Evolutionary conservation across 2,797 vertebrate genomes (phyloP), one percentile per base, ranked within the genome.

Genomic region (Centroberyx gerrardi): DNA sequence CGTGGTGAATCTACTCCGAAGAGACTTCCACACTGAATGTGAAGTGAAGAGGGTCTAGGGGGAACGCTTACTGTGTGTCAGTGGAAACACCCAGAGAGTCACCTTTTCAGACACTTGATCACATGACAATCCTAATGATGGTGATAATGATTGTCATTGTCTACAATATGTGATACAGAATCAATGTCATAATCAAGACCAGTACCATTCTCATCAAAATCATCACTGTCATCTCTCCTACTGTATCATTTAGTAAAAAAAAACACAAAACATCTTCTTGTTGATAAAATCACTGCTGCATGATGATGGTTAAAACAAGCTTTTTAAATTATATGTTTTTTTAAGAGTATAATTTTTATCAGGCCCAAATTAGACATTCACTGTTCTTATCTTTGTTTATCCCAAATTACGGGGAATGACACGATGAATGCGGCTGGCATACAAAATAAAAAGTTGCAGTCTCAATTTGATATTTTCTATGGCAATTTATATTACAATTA

Each of bases 401-500:
- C 46, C 29, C 44, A 92, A 96, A 96, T 96, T 95, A 96, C 95
- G 94, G 93, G 93, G 93, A 94, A 93, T 87, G 91, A 94, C 94
- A 95, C 77, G 94, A 95, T 83, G 93, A 89, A 87, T 91, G 92
- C 93, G 76, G 87, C 89, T 92, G 92, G 94, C 93, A 95, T 95
- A 93, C 93, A 94, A 96, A 97, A 96, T 96, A 96, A 96, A 97
- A 97, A 87, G 96, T 90, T 92, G 71, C 91, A 93, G 93, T 94
- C 91, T 95, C 94, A 97, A 97, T 97, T 96, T 95, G 94, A 95
- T 96, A 96, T 97, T 97, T 97, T 97, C 96, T 95, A 95, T 95
- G 96, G 96, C 96, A 97, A 98, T 97, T 97, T 97, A 97, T 96
- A 97, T 97, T 96, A 98, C 96, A 99, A 98, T 99, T 98, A 98